Evolutionary conservation across 2,888 invertebrate genomes (phyloP).

Genomic region (Dolomedes plantarius): DNA sequence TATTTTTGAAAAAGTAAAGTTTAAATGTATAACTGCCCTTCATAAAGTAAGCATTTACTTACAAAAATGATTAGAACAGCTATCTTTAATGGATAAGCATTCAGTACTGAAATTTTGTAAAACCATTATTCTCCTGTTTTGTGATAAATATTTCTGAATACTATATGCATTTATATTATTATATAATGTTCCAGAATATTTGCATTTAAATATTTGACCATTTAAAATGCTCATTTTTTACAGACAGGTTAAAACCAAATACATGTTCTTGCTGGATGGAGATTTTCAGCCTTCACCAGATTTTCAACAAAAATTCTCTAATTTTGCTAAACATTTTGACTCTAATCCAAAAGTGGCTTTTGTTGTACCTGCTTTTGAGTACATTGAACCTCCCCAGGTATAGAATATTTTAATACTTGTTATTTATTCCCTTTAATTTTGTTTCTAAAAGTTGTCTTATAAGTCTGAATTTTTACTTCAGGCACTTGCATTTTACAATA

Average conservation of each 20-base stretch:
- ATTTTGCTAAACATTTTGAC: conserved; percentile 40
- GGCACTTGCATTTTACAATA: too few relatives aligned
- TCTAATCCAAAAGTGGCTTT: conserved; percentile 68
- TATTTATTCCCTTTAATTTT: neutral
- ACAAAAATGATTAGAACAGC: too few relatives aligned
- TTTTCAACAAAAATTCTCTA: conserved; percentile 71
- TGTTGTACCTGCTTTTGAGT: conserved; percentile 74
- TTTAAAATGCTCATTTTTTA: conserved; percentile 1
- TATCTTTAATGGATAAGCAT: too few relatives aligned
- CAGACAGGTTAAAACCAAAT: conserved; percentile 72
- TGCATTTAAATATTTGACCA: too few relatives aligned
- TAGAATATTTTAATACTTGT: conserved; percentile 5
- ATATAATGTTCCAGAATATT: too few relatives aligned
- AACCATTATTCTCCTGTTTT: too few relatives aligned
- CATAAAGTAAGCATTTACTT: too few relatives aligned
- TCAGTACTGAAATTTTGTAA: too few relatives aligned
- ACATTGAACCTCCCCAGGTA: conserved; percentile 73
- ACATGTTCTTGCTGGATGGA: conserved; percentile 73
- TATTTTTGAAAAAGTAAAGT: too few relatives aligned
- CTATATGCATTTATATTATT: too few relatives aligned
- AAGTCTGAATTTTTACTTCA: neutral
- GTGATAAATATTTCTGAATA: too few relatives aligned
- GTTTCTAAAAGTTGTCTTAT: neutral
- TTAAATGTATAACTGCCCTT: too few relatives aligned
- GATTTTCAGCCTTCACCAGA: conserved; percentile 74